Percentiles rank a stretch among this genome's conserved stretches.
Conservation (phyloP, 2,113 vertebrate species). For the Cercocebus atys region DNA sequence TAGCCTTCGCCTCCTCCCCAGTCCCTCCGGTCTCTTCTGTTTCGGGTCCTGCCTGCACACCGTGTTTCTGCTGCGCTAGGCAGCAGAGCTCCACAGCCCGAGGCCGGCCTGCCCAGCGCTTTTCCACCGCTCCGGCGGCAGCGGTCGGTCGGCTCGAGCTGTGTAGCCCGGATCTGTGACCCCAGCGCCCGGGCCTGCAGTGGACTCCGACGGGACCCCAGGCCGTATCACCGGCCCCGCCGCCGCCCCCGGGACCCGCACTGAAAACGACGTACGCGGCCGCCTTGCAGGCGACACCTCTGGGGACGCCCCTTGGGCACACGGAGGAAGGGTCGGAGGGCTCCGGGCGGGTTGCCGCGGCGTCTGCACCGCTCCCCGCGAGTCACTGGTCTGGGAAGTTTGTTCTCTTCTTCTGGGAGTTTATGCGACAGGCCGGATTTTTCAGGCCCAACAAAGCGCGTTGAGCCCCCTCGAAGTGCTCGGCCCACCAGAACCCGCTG, state of each 20-base stretch:
- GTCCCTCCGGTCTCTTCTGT: fast-evolving
- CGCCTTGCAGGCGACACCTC: too few species aligned
- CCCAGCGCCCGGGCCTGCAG: not conserved
- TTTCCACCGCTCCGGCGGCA: slow-evolving; percentile 79
- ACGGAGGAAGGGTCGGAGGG: slow-evolving; percentile 79
- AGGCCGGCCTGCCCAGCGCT: not conserved
- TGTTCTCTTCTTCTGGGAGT: slow-evolving; percentile 84
- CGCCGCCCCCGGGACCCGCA: not conserved
- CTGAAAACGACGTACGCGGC: not conserved
- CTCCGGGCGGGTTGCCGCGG: slow-evolving; percentile 82
- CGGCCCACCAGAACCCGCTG: not conserved
- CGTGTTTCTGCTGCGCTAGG: slow-evolving; percentile 85
- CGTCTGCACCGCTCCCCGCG: slow-evolving; percentile 80
- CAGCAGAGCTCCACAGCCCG: slow-evolving; percentile 84
- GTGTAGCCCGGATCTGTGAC: not conserved
- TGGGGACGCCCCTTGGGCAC: slow-evolving; percentile 73
- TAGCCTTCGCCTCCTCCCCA: fast-evolving
- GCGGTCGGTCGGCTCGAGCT: slow-evolving; percentile 82
- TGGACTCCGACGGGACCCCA: not conserved
- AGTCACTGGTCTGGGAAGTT: slow-evolving; percentile 84
- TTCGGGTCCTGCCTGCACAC: slow-evolving; percentile 61
- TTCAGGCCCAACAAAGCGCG: slow-evolving; percentile 81
- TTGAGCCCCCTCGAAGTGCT: slow-evolving; percentile 79
- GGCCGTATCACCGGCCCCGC: not conserved
- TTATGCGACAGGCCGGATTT: slow-evolving; percentile 85